A percentile compares a stretch with the other conserved stretches of the same genome.
Evolutionary conservation across 2,888 invertebrate species (phyloP).

Genomic region (Thyatira batis): DNA sequence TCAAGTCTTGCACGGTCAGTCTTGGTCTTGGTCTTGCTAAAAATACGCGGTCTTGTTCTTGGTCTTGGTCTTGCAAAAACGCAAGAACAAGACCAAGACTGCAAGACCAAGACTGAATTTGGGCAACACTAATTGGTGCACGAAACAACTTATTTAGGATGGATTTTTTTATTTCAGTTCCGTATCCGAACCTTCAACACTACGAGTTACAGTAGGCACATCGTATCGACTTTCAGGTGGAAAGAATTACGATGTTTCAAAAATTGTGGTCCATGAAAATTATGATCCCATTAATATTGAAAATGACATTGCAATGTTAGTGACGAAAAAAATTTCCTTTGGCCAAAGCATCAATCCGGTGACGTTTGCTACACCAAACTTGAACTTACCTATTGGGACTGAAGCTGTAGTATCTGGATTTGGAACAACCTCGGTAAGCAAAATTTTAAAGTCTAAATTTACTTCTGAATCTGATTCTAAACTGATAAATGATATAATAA

Average conservation of each 20-base stretch:
- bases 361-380: constrained; percentile 40
- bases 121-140: no score
- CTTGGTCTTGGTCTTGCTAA: no score
- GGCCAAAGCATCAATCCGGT: constrained; percentile 45
- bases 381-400: constrained; percentile 47
- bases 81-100: no score
- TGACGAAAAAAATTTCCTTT: constrained; percentile 47
- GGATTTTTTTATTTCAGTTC: constrained; percentile 44
- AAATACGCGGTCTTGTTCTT: no score
- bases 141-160: no score
- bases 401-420: constrained; percentile 71
- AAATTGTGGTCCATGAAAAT: constrained; percentile 47
- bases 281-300: constrained; percentile 53
- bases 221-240: constrained; percentile 57
- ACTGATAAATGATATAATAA: no score
- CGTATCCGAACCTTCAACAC: constrained; percentile 34
- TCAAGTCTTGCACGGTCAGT: no score
- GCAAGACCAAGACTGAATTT: no score
- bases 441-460: neutral
- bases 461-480: neutral
- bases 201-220: constrained; percentile 61
- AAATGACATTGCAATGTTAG: constrained; percentile 66
- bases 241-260: constrained; percentile 46
- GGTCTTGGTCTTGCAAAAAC: no score
- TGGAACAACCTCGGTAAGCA: constrained; percentile 57